Evolutionary conservation across 2,888 invertebrate species (phyloP), one percentile per base, ranked within the genome.

Genomic region (Drosophila stalkeri): DNA sequence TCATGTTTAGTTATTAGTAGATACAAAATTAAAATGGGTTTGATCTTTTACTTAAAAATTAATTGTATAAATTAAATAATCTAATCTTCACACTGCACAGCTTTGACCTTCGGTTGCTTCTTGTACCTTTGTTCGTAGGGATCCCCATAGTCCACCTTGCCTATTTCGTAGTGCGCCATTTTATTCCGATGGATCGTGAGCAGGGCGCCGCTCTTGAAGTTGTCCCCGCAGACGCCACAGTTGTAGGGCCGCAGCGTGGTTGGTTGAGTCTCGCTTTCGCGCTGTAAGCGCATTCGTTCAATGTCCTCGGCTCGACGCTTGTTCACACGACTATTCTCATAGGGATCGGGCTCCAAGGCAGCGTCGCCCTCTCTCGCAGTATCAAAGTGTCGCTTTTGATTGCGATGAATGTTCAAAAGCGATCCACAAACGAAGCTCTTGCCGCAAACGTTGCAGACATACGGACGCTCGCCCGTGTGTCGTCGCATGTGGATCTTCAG

Each of bases 361-460:
- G 63, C 65, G 1, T 52, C 20, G 14, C 57, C 67, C 5, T 55
- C 44, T 7, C 14, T 39, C 0, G 5, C 52, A 1, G 49, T 39
- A 35, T 68, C 69, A 12, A 77, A 94, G 89, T 96, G 96, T 0
- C 94, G 95, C 59, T 95, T 95, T 16, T 94, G 94, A 37, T 95
- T 93, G 31, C 95, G 93, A 86, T 96, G 96, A 31, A 94, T 94
- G 81, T 95, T 95, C 43, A 96, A 90, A 23, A 94, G 94, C 11
- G 94, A 94, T 1, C 95, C 94, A 93, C 96, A 96, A 80, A 96
- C 96, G 79, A 96, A 96, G 20, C 95, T 93, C 27, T 95, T 95
- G 0, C 95, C 95, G 85, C 96, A 96, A 2, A 96, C 93, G 35
- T 95, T 95, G 79, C 96, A 96, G 11, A 94, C 94, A 80, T 95